These are phyloP conservation scores for Pungitius pungitius DNA, from an alignment of 2,113 vertebrate genomes.

Conservation along the genomic window DNA sequence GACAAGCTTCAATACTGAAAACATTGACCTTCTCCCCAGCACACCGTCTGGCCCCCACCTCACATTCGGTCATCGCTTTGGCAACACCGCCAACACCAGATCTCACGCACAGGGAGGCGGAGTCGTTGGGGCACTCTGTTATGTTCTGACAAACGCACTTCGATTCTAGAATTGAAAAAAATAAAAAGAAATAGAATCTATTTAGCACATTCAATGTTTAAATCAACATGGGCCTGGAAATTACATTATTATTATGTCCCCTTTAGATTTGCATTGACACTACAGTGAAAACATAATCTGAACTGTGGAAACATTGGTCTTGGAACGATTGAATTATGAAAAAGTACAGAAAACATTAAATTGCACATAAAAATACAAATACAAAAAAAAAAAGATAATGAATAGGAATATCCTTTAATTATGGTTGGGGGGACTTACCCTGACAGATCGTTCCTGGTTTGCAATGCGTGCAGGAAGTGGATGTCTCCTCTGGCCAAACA, in stretches of 20 bases:
- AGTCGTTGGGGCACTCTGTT: conserved; percentile 69
- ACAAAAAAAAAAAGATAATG: neutral
- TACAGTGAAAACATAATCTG: neutral
- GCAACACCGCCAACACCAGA: conserved; percentile 22
- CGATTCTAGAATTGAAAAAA: conserved; percentile 37
- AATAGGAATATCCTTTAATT: neutral
- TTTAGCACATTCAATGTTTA: too few relatives aligned
- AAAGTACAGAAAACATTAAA: neutral
- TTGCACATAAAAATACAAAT: neutral
- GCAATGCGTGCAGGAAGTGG: conserved; percentile 79
- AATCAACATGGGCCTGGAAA: neutral
- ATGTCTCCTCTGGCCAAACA: conserved; percentile 50
- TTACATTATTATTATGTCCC: neutral
- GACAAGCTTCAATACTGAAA: conserved; percentile 80
- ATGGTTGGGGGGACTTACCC: conserved; percentile 68
- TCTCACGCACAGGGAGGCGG: conserved; percentile 81
- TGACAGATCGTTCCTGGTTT: conserved; percentile 83
- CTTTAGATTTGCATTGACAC: neutral
- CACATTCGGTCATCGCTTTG: conserved; percentile 84
- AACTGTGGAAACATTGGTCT: neutral
- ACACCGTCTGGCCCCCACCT: conserved; percentile 82
- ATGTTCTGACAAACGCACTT: conserved; percentile 81
- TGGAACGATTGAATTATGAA: too few relatives aligned
- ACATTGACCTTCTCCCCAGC: conserved; percentile 77
- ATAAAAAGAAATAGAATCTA: too few relatives aligned